Evolutionary conservation across 2,888 invertebrate genomes (phyloP).

Genomic region (Drosophila stalkeri): DNA sequence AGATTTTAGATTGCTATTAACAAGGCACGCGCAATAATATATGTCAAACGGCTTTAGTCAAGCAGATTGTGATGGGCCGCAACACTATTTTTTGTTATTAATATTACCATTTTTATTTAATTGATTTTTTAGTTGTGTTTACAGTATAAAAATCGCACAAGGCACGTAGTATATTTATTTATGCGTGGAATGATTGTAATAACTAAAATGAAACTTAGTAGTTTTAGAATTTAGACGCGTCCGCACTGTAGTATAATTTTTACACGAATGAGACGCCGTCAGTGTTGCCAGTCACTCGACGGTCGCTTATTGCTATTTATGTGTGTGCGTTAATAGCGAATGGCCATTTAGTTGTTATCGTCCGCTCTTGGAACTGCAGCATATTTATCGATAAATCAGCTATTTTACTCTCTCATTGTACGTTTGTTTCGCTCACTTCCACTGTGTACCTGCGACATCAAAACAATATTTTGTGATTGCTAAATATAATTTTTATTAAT

Average conservation of each 20-base stretch:
- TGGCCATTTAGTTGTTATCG: conserved; percentile 25
- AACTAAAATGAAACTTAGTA: conserved; percentile 43
- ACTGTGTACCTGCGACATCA: conserved; percentile 7
- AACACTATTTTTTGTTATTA: conserved; percentile 39
- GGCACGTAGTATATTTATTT: conserved; percentile 51
- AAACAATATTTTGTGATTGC: conserved; percentile 24
- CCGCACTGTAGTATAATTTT: conserved; percentile 78
- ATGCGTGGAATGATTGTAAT: conserved; percentile 67
- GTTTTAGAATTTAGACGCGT: conserved; percentile 51
- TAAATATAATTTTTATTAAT: neutral
- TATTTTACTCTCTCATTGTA: neutral
- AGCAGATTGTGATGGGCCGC: conserved; percentile 57
- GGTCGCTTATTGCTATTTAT: conserved; percentile 25
- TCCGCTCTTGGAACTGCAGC: neutral
- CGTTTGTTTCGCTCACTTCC: conserved; percentile 2
- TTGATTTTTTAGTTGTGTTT: conserved; percentile 64
- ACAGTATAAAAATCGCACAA: conserved; percentile 43
- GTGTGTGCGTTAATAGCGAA: conserved; percentile 20
- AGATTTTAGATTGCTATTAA: conserved; percentile 47
- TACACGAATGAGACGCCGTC: conserved; percentile 84
- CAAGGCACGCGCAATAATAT: conserved; percentile 71
- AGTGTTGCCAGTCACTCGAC: conserved; percentile 45
- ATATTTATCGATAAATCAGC: conserved; percentile 9
- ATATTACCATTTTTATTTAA: conserved; percentile 74
- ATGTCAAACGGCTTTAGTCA: conserved; percentile 32